A percentile compares a stretch with the other conserved stretches of the same genome.
Conservation (phyloP, 2,888 invertebrate genomes). For the Yponomeuta cagnagella region DNA sequence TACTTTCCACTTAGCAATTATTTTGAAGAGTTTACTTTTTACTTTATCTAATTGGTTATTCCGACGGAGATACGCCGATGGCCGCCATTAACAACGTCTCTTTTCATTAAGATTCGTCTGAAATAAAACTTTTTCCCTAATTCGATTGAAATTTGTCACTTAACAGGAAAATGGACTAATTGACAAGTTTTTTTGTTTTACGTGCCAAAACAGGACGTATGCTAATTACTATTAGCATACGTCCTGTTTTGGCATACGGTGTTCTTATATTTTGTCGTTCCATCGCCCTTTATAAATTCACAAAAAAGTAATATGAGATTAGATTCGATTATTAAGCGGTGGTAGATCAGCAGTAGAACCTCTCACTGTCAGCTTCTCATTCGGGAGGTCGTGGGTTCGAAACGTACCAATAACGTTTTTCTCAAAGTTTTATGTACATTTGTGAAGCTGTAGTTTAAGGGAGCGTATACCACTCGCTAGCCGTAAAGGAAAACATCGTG, state of each 20-base stretch:
- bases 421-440: too few species aligned
- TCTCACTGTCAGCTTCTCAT: too few species aligned
- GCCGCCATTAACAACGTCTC: slow-evolving; percentile 9
- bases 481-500: too few species aligned
- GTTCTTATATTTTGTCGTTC: slow-evolving; percentile 26
- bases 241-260: background rate
- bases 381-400: too few species aligned
- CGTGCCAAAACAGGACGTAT: slow-evolving; percentile 25
- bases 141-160: slow-evolving; percentile 12
- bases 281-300: too few species aligned
- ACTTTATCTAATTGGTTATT: slow-evolving; percentile 19
- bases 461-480: too few species aligned
- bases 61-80: slow-evolving; percentile 10
- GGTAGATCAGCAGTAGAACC: too few species aligned
- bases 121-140: slow-evolving; percentile 14
- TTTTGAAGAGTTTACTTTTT: slow-evolving; percentile 16
- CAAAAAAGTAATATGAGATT: too few species aligned
- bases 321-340: too few species aligned
- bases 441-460: too few species aligned
- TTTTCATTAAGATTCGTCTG: slow-evolving; percentile 5
- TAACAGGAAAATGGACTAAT: slow-evolving; percentile 5
- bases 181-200: slow-evolving; percentile 27
- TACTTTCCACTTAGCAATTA: too few species aligned
- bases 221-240: slow-evolving; percentile 35
- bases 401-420: too few species aligned